Evolutionary conservation across 92 coral and sea anemone genomes (phyloP), one percentile per base, ranked within the genome.

Genomic region (Blastomussa wellsi): DNA sequence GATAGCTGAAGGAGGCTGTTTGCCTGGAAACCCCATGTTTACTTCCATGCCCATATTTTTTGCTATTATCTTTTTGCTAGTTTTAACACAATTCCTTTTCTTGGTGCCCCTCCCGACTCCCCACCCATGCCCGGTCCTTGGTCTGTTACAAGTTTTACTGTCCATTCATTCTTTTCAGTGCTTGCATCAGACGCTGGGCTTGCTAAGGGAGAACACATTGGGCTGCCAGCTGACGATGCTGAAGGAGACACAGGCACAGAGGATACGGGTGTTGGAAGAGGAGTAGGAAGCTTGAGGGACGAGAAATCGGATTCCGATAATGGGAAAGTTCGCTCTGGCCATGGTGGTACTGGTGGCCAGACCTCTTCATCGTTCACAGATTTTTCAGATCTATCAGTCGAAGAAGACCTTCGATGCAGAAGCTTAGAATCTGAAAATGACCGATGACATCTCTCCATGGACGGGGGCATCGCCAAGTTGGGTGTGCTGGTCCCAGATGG

Each of bases 31-130:
- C 38, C 60, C 24, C 28, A 53, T 22, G 36, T 51, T 74, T 69
- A 48, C 72, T 82, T 57, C 49, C 60, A 71, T 36, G 62, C 29
- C 72, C 35, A 39, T 32, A 62, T 87, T 80, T 53, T 19, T 42
- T 13, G 60, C 39, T 84, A 82, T 90, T 82, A 97, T 90, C 99
- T 91, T 89, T 97, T 97, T 62, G 99, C 99, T 52, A 97, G 87
- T 82, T 97, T 97, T 33, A 97, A 82, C 14, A 97, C 99, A 65
- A 97, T 97, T 71, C 99, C 99, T 85, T 97, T 97, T 48, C 99
- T 86, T 10, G 96, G 95, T 22, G 93, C 98, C 42, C 85, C 87
- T 62, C 93, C 94, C 0, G 97, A 38, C 12, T 95, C 99, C 59
- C 95, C 87, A 31, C 90, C 92, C 13, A 86, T 52, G 53, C 90